phyloP scores from a whole-genome alignment of 2,888 invertebrate species.

The Gastrophysa polygoni region DNA sequence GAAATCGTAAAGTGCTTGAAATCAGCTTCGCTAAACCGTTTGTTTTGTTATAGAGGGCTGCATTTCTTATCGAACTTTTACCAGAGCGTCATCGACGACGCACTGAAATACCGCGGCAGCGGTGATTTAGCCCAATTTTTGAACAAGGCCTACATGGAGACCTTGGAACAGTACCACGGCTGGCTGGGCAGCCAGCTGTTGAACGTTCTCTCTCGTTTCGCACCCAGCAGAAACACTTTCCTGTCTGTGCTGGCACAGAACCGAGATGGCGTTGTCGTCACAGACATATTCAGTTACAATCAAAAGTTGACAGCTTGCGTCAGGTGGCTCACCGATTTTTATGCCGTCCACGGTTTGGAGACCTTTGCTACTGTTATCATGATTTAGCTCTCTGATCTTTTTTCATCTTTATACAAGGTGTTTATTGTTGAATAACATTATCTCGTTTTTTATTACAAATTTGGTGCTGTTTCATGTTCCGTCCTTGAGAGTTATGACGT shows the following conservation, averaged over 20 bases:
- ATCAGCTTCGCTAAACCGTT: not conserved
- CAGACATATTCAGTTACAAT: constrained; percentile 59
- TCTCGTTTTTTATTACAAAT: no score
- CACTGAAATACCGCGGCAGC: constrained; percentile 55
- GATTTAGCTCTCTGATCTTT: not conserved
- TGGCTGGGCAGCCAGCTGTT: constrained; percentile 79
- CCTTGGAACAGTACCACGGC: constrained; percentile 75
- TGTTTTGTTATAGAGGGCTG: constrained; percentile 63
- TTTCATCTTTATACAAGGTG: not conserved
- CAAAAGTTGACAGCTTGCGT: constrained; percentile 65
- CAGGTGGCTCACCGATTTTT: constrained; percentile 66
- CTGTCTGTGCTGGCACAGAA: constrained; percentile 38
- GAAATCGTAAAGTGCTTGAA: not conserved
- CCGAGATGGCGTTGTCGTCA: constrained; percentile 44
- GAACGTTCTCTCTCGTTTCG: constrained; percentile 57
- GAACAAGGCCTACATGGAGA: constrained; percentile 70
- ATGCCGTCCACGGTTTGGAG: constrained; percentile 64
- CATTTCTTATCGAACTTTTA: constrained; percentile 68
- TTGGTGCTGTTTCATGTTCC: no score
- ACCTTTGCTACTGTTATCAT: constrained; percentile 6
- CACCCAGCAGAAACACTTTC: constrained; percentile 45
- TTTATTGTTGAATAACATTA: no score
- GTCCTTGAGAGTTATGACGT: no score
- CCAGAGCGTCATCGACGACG: constrained; percentile 62
- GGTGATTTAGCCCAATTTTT: constrained; percentile 69